Evolutionary conservation across 2,113 vertebrate genomes (phyloP).

Genomic region (Polypterus bichir): DNA sequence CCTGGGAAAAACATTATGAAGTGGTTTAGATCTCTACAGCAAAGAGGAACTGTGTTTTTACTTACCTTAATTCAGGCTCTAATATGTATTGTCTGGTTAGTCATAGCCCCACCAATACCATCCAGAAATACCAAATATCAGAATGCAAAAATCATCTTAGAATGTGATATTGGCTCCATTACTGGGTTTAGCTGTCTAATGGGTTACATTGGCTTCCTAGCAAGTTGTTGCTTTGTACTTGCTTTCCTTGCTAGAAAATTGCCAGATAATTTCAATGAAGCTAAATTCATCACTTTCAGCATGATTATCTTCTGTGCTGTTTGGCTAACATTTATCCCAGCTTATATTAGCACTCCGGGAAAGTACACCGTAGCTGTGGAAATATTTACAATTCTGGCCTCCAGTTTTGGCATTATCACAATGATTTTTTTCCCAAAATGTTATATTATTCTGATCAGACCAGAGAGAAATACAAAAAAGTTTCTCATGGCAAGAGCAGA

Average conservation of each 20-base stretch:
- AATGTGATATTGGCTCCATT: conserved; percentile 36
- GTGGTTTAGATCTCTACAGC: conserved; percentile 43
- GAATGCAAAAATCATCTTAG: conserved; percentile 35
- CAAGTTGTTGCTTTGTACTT: conserved; percentile 37
- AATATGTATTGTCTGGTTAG: conserved; percentile 40
- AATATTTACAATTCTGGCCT: conserved; percentile 48
- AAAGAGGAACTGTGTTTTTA: conserved; percentile 32
- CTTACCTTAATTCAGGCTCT: conserved; percentile 36
- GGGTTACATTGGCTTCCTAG: conserved; percentile 40
- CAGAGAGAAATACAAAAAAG: conserved; percentile 46
- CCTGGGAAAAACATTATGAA: conserved; percentile 45
- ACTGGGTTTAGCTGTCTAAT: conserved; percentile 40
- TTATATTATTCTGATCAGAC: conserved; percentile 44
- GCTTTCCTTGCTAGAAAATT: conserved; percentile 40
- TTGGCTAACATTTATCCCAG: conserved; percentile 42
- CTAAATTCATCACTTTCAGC: conserved; percentile 44
- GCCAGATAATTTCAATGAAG: conserved; percentile 38
- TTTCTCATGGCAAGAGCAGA: conserved; percentile 35
- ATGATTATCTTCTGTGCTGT: conserved; percentile 46
- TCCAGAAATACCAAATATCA: conserved; percentile 31
- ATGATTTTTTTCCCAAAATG: conserved; percentile 47
- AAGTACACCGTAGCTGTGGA: conserved; percentile 47
- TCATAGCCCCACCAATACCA: conserved; percentile 32
- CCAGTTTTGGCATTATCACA: conserved; percentile 43
- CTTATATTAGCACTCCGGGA: conserved; percentile 46